Conservation (phyloP, 2,113 vertebrate genomes). For the Pygathrix nemaeus region DNA sequence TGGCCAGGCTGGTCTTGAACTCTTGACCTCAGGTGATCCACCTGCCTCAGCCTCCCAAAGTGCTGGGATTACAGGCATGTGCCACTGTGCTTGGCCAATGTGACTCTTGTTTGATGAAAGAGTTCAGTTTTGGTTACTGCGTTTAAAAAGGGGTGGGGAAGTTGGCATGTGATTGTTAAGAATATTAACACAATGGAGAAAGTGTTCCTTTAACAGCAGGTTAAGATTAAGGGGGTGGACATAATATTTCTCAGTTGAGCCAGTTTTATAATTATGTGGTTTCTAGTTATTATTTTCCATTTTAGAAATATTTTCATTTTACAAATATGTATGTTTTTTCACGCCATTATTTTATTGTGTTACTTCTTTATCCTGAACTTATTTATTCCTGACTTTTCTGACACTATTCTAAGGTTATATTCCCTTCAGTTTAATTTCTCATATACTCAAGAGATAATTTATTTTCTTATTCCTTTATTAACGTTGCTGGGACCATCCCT, state of each 20-base stretch:
- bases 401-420: background rate
- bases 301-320: background rate
- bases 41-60: too few relatives aligned
- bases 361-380: background rate
- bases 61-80: too few relatives aligned
- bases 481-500: background rate
- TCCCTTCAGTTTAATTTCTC: background rate
- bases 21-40: too few relatives aligned
- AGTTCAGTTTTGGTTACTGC: background rate
- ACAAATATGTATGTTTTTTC: background rate
- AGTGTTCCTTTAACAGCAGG: background rate
- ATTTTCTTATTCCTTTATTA: background rate
- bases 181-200: background rate
- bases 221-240: background rate
- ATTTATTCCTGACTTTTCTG: background rate
- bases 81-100: too few relatives aligned
- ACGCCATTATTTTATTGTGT: background rate
- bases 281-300: background rate
- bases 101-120: background rate
- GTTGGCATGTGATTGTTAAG: background rate
- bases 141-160: background rate
- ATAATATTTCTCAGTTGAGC: background rate
- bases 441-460: background rate
- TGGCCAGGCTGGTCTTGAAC: too few relatives aligned
- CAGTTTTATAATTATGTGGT: slow-evolving; percentile 8